These are phyloP conservation scores for Harpegnathos saltator DNA, from an alignment of 1,140 invertebrate species.

Conservation along the genomic window DNA sequence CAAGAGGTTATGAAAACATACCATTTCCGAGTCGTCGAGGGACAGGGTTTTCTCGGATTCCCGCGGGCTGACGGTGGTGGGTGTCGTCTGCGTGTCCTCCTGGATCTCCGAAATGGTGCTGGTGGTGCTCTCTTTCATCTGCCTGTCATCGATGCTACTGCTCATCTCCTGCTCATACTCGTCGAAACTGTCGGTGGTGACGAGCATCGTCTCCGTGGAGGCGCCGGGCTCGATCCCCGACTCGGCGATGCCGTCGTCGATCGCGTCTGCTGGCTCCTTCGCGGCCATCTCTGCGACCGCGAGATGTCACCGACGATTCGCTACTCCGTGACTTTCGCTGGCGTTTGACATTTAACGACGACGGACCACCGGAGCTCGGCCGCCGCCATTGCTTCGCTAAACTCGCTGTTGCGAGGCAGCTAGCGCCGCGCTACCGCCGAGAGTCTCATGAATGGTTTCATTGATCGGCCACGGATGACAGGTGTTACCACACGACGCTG, in stretches of 20 bases:
- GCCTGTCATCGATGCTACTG: slow-evolving; percentile 87
- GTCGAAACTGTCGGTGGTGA: slow-evolving; percentile 90
- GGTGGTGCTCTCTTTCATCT: slow-evolving; percentile 81
- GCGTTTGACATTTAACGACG: slow-evolving; percentile 64
- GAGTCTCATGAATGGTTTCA: too few relatives aligned
- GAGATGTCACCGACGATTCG: slow-evolving; percentile 22
- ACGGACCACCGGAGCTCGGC: slow-evolving; percentile 53
- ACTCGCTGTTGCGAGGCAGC: not conserved
- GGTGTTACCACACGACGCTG: too few relatives aligned
- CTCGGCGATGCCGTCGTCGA: slow-evolving; percentile 80
- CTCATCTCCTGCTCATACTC: slow-evolving; percentile 90
- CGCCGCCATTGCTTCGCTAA: slow-evolving; percentile 62
- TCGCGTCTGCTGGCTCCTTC: slow-evolving; percentile 68
- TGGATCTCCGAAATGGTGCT: slow-evolving; percentile 87
- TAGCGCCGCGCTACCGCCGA: too few relatives aligned
- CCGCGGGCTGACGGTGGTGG: slow-evolving; percentile 37
- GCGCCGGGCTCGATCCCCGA: slow-evolving; percentile 87
- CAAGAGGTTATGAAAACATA: slow-evolving; percentile 67
- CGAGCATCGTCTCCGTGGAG: slow-evolving; percentile 88
- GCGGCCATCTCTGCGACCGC: slow-evolving; percentile 75
- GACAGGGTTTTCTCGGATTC: slow-evolving; percentile 72
- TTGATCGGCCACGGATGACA: too few relatives aligned
- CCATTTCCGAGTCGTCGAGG: slow-evolving; percentile 78
- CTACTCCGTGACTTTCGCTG: slow-evolving; percentile 46
- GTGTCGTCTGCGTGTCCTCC: slow-evolving; percentile 82